Evolutionary conservation across 2,113 vertebrate species (phyloP).

Genomic region (Bujurquina vittata): DNA sequence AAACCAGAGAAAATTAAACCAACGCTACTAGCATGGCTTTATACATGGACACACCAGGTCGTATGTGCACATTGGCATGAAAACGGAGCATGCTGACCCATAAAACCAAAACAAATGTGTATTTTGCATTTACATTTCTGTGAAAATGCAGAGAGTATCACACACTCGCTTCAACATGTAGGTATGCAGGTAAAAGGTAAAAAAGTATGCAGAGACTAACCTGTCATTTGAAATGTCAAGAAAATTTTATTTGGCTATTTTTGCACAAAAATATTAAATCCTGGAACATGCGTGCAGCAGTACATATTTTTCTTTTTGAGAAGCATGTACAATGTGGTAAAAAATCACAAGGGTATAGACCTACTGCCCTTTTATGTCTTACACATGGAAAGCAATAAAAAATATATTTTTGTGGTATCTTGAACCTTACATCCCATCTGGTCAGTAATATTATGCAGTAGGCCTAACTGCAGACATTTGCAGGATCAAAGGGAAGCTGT

Average conservation of each 20-base stretch:
- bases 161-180: neutral
- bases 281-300: neutral
- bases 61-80: neutral
- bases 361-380: neutral
- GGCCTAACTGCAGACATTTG: conserved; percentile 14
- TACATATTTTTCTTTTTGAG: neutral
- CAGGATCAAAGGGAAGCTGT: conserved; percentile 18
- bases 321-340: neutral
- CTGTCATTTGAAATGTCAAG: neutral
- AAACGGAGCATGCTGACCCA: neutral
- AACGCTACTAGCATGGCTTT: neutral
- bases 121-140: neutral
- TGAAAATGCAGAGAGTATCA: neutral
- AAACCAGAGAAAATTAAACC: conserved; percentile 3
- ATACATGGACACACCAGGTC: neutral
- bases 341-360: neutral
- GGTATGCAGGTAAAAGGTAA: neutral
- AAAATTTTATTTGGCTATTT: neutral
- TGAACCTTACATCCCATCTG: neutral
- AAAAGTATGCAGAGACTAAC: neutral
- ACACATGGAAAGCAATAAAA: neutral
- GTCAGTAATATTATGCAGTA: conserved; percentile 9
- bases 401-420: neutral
- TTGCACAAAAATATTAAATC: neutral
- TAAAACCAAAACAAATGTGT: neutral